phyloP scores from a whole-genome alignment of 2,797 vertebrate genomes.

The Esox lucius region DNA sequence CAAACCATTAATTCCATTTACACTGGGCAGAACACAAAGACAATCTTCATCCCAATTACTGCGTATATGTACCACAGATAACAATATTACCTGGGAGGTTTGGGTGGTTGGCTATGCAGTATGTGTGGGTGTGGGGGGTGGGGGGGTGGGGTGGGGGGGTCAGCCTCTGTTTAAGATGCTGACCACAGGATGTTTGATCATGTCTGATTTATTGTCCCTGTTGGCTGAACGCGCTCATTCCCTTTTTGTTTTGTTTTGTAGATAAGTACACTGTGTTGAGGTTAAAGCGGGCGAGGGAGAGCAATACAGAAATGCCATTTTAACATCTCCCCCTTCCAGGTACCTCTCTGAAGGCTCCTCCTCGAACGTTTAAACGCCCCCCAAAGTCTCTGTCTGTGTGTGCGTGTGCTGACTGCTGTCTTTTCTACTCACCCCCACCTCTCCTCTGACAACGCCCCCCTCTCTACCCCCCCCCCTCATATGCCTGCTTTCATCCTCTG shows the following conservation, averaged over 20 bases:
- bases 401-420: slow-evolving; percentile 73
- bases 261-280: slow-evolving; percentile 87
- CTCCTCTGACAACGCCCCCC: slow-evolving; percentile 53
- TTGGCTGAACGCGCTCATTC: slow-evolving; percentile 70
- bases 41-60: not conserved
- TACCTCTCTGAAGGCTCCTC: slow-evolving; percentile 67
- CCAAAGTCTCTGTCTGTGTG: slow-evolving; percentile 61
- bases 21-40: not conserved
- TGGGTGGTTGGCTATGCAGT: not conserved
- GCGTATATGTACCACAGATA: not conserved
- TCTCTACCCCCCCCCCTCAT: slow-evolving; percentile 50
- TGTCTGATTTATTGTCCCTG: slow-evolving; percentile 62
- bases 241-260: slow-evolving; percentile 79
- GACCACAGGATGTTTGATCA: slow-evolving; percentile 28
- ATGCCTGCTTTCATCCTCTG: slow-evolving; percentile 54
- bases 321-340: slow-evolving; percentile 83
- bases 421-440: slow-evolving; percentile 65
- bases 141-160: no score
- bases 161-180: not conserved
- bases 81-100: not conserved
- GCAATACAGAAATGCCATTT: slow-evolving; percentile 81
- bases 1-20: not conserved
- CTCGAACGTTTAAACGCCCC: slow-evolving; percentile 50
- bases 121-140: not conserved
- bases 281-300: slow-evolving; percentile 78